A percentile compares a stretch with the other conserved stretches of the same genome.
phyloP scores from a whole-genome alignment of 64 coral and sea anemone species.

The Orbicella faveolata region DNA sequence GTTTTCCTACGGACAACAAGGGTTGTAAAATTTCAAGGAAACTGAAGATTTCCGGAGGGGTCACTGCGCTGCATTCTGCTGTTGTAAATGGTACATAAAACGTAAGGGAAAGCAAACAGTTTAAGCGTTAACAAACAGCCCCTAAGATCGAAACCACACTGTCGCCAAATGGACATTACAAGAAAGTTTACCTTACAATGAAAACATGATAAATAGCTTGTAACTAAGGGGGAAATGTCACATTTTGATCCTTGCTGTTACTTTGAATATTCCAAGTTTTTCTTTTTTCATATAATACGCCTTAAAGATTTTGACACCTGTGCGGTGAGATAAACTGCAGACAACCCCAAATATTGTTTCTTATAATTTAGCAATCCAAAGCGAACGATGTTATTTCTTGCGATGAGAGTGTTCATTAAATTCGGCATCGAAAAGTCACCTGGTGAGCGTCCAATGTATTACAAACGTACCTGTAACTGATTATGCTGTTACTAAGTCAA shows the following conservation, averaged over 20 bases:
- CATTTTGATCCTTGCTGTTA: not conserved
- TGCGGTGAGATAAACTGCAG: too few species aligned
- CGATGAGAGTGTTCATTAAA: not conserved
- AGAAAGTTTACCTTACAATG: conserved; percentile 10
- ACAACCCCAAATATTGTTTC: not conserved
- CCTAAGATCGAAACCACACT: not conserved
- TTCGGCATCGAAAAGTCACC: not conserved
- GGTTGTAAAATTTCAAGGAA: too few species aligned
- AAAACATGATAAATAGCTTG: not conserved
- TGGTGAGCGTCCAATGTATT: not conserved
- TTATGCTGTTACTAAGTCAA: conserved; percentile 6
- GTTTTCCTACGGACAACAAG: not conserved
- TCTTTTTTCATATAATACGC: not conserved
- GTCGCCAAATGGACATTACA: not conserved
- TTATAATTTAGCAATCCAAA: not conserved
- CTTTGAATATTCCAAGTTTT: not conserved
- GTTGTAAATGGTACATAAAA: not conserved
- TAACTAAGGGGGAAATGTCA: not conserved
- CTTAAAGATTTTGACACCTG: too few species aligned
- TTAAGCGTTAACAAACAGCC: not conserved
- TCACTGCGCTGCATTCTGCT: too few species aligned
- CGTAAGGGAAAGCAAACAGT: not conserved
- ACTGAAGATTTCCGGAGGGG: too few species aligned
- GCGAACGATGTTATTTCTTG: not conserved
- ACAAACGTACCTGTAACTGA: conserved; percentile 10